Base-by-base conservation (phyloP, 2,797 vertebrate genomes). In the Threskiornis aethiopicus region DNA sequence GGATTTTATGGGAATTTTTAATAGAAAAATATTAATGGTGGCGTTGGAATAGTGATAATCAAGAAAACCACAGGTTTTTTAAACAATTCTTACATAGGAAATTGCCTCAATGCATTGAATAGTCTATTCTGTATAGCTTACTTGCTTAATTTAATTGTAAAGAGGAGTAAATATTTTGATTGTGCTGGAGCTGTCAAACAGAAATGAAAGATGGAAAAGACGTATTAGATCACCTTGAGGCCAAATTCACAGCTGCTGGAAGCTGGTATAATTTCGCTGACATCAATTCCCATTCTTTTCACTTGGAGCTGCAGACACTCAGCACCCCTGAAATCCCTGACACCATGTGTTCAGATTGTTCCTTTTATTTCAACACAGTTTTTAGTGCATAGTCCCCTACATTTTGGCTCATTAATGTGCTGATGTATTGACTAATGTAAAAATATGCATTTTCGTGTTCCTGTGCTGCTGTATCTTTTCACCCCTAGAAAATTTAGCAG, bases 121-220 rank as follows among this genome's bases (percentile, higher is more conserved):
- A 5, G 8, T 80, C 29, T 76, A 13, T 26, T 84, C 29, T 58
- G 21, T 28, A 9, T 21, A 66, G 25, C n/a, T 81, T 81, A 49
- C 54, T 73, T 86, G 13, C 37, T 89, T 70, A 70, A 44, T 67
- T 70, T 89, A 73, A 39, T 82, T 89, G 47, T 64, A 61, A 69
- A 81, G 28, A 73, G 15, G 3, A 86, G 44, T 37, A 94, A 96
- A 79, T 59, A 90, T 93, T 92, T 95, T 73, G 44, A 31, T 90
- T 78, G n/a, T 89, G 18, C 62, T 87, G 37, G 41, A 77, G 55
- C 42, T 90, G 61, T 90, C 62, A 82, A 93, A 72, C 22, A 90
- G 73, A 93, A 95, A 83, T 33, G 51, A 93, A 94, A 87, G 77
- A 90, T 79, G 66, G 66, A 84, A 82, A 90, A 93, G 77, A 65